phyloP scores from a whole-genome alignment of 2,888 invertebrate genomes.

The Octonoba sinensis region DNA sequence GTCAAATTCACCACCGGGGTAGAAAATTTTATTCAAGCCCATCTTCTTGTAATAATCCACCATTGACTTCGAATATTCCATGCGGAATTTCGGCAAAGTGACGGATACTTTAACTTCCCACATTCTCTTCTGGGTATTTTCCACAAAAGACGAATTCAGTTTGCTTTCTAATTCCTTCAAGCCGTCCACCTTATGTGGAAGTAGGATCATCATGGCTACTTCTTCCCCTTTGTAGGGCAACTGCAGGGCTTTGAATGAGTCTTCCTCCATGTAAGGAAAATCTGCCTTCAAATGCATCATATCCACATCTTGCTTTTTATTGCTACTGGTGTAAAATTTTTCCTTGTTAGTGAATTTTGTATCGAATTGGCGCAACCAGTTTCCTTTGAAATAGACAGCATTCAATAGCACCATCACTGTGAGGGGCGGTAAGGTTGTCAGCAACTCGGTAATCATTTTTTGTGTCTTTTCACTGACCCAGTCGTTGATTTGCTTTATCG shows the following conservation, averaged over 20 bases:
- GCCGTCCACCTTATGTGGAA: constrained; percentile 19
- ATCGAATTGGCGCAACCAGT: constrained; percentile 71
- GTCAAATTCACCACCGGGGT: constrained; percentile 38
- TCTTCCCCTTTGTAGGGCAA: constrained; percentile 40
- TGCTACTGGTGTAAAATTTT: constrained; percentile 36
- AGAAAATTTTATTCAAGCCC: constrained; percentile 40
- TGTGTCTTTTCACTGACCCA: constrained; percentile 25
- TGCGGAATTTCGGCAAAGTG: constrained; percentile 38
- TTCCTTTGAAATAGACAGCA: constrained; percentile 73
- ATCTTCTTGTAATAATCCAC: constrained; percentile 14
- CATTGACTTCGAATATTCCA: constrained; percentile 21
- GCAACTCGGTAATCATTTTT: constrained; percentile 42
- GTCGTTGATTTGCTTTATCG: constrained; percentile 16
- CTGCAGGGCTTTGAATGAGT: constrained; percentile 28
- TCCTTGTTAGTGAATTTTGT: constrained; percentile 67
- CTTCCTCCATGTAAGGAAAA: constrained; percentile 63
- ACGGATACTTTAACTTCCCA: no score
- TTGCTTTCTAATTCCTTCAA: constrained; percentile 9
- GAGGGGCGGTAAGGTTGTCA: constrained; percentile 41
- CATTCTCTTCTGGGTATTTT: no score
- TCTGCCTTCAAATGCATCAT: constrained; percentile 70
- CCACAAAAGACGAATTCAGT: no score
- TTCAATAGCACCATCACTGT: constrained; percentile 72
- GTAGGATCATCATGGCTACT: constrained; percentile 37
- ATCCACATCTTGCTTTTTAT: constrained; percentile 51